Base-by-base conservation (phyloP, 2,797 vertebrate species). In the Pseudochirops cupreus region DNA sequence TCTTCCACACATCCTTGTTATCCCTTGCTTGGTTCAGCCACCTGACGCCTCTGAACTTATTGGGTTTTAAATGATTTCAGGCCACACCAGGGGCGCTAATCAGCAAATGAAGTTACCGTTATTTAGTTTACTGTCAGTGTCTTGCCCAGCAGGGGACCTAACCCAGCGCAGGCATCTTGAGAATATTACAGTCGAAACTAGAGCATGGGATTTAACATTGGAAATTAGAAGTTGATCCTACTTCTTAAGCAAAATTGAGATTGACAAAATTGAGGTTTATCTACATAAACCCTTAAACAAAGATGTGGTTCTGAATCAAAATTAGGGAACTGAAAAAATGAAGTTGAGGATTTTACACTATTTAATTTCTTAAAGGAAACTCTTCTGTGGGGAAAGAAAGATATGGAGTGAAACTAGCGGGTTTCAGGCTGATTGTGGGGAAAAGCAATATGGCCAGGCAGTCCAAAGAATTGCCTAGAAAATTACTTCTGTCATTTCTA, bases 211-310 rank as follows among this genome's bases (percentile, higher is more conserved):
- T 98, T 98, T 99, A 98, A 98, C 98, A 98, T 57, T 97, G 98
- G 98, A 99, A 99, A 99, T 98, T 98, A 99, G 98, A 98, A 98
- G 98, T 98, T 99, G 98, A 99, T 98, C 98, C 98, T 98, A 96
- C 98, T 98, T 98, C 98, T 98, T 98, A 98, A 95, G 97, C 97
- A 98, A 98, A 98, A 98, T 98, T 98, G 98, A 98, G 98, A 98
- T 98, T 98, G 98, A 98, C 98, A 98, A 99, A 99, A 98, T 98
- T 98, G 98, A 99, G 98, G 96, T 98, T 98, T 98, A 99, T 98
- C 98, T 98, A 98, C 98, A 98, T 98, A 98, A 98, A 98, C 98
- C 98, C 98, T 99, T 98, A 98, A 98, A 99, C 98, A 98, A 98
- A 99, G 98, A 98, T 98, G 95, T 99, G 98, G 98, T 97, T 98